Percentiles rank a stretch among this genome's conserved stretches.
Conservation (phyloP, 2,888 invertebrate genomes). For the Drosophila silvestris region DNA sequence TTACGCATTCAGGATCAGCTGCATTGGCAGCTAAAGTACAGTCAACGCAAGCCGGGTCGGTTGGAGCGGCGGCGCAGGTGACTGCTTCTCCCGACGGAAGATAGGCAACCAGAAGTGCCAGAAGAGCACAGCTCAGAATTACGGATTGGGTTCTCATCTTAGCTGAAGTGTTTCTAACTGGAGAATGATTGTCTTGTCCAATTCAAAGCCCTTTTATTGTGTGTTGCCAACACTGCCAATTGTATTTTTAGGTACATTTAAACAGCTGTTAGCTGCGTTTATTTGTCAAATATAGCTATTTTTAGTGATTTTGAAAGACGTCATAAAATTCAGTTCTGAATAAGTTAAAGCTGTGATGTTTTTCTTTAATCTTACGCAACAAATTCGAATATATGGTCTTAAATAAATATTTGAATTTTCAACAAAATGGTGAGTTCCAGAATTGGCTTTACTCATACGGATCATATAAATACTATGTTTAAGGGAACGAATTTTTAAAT, state of each 20-base stretch:
- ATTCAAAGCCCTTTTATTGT: slow-evolving; percentile 20
- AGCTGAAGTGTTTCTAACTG: not conserved
- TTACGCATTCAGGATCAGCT: slow-evolving; percentile 1
- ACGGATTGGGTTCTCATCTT: slow-evolving; percentile 18
- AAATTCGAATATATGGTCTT: not conserved
- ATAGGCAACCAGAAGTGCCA: slow-evolving; percentile 21
- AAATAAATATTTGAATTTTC: not conserved
- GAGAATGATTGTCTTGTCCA: slow-evolving; percentile 1
- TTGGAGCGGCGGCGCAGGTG: slow-evolving; percentile 13
- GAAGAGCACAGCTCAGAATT: slow-evolving; percentile 26
- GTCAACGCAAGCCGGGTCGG: slow-evolving; percentile 10
- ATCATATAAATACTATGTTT: not conserved
- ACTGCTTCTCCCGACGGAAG: slow-evolving; percentile 21
- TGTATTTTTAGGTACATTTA: not conserved
- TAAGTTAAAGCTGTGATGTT: not conserved
- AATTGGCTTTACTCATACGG: not conserved
- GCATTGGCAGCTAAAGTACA: not conserved
- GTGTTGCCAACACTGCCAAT: not conserved
- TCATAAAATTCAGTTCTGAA: not conserved
- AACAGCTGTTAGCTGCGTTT: slow-evolving; percentile 17
- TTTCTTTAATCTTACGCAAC: not conserved
- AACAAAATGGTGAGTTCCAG: not conserved
- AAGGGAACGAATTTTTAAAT: not conserved
- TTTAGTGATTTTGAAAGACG: slow-evolving; percentile 7
- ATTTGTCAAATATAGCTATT: slow-evolving; percentile 3